phyloP scores from a whole-genome alignment of 35 echinoderm and acorn worm genomes.

The Amphiura filiformis region DNA sequence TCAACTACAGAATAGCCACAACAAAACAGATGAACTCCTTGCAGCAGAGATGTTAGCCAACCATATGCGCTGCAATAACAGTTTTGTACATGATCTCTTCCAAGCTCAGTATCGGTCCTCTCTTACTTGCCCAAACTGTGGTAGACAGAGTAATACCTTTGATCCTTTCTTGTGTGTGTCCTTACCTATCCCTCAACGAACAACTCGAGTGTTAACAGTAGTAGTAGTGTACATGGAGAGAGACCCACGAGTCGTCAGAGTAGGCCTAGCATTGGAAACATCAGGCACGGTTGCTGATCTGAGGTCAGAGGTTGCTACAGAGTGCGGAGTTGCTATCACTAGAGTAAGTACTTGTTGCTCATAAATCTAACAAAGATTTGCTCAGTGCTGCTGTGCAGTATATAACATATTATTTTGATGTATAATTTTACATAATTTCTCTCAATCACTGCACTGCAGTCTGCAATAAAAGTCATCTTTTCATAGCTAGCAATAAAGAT shows the following conservation, averaged over 20 bases:
- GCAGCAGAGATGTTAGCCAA: constrained; percentile 94
- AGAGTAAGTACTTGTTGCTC: constrained; percentile 91
- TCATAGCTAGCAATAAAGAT: no score
- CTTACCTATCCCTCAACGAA: constrained; percentile 85
- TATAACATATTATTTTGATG: no score
- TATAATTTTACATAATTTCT: no score
- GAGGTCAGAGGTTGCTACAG: constrained; percentile 65
- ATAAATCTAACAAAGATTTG: no score
- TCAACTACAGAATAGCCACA: constrained; percentile 87
- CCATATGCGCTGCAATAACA: constrained; percentile 93
- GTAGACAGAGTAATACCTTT: constrained; percentile 93
- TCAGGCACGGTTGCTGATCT: constrained; percentile 59
- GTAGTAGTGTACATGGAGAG: constrained; percentile 83
- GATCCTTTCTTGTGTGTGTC: constrained; percentile 96
- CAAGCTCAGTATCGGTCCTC: constrained; percentile 96
- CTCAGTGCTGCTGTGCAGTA: no score
- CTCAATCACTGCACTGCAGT: no score
- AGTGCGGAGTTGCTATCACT: constrained; percentile 79
- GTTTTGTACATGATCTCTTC: constrained; percentile 97
- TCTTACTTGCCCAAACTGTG: constrained; percentile 83
- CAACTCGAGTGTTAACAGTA: constrained; percentile 71
- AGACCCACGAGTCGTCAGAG: constrained; percentile 67
- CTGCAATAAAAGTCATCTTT: no score
- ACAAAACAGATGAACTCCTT: constrained; percentile 77
- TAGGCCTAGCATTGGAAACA: constrained; percentile 64